These are phyloP conservation scores for Steatornis caripensis DNA, from an alignment of 2,113 vertebrate genomes.

Conservation along the genomic window DNA sequence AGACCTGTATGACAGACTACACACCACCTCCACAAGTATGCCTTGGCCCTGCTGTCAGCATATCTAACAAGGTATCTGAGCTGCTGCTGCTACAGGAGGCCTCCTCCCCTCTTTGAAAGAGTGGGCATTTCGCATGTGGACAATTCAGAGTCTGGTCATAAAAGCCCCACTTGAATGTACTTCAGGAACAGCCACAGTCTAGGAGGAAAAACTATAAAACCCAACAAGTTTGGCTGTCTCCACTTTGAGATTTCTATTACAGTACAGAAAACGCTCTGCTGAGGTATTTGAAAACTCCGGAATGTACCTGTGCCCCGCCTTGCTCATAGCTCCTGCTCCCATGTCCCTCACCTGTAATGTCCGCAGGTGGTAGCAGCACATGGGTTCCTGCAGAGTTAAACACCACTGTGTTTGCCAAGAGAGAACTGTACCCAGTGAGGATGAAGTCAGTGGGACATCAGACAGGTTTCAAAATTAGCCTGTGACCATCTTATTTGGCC, in stretches of 20 bases:
- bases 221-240: neutral
- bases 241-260: neutral
- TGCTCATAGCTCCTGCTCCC: fast-evolving
- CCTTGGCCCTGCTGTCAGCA: no score
- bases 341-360: fast-evolving
- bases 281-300: neutral
- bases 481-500: neutral
- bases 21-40: no score
- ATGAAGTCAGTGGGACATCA: neutral
- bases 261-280: neutral
- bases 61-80: no score
- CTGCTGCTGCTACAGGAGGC: no score
- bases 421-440: no score
- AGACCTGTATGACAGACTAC: no score
- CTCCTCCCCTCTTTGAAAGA: no score
- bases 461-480: neutral
- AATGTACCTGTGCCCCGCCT: neutral
- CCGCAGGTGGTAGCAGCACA: neutral
- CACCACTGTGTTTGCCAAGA: neutral
- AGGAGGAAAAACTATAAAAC: neutral
- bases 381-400: neutral
- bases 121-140: no score
- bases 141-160: fast-evolving
- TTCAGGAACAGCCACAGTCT: fast-evolving
- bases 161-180: neutral